Evolutionary conservation across 2,888 invertebrate genomes (phyloP).

Genomic region (Limnephilus lunatus): DNA sequence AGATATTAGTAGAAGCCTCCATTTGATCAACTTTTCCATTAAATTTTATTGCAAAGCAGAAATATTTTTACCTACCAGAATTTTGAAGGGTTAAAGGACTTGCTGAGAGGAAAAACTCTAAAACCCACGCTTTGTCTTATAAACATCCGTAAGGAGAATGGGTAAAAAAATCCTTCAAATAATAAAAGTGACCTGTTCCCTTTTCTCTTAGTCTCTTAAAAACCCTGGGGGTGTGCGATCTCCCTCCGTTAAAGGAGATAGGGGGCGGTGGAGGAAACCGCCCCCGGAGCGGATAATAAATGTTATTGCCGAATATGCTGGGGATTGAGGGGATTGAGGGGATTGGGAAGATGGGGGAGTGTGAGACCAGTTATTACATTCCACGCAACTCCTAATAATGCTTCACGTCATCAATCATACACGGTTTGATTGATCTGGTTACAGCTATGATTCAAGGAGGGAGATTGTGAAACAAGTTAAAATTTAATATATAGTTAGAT

Average conservation of each 20-base stretch:
- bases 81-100: too few relatives aligned
- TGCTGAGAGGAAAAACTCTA: too few relatives aligned
- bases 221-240: neutral
- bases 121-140: too few relatives aligned
- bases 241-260: neutral
- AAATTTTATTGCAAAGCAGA: too few relatives aligned
- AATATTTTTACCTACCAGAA: too few relatives aligned
- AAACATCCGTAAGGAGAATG: too few relatives aligned
- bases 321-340: neutral
- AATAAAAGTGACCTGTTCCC: neutral
- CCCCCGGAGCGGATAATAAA: constrained; percentile 39
- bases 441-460: neutral
- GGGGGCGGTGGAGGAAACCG: neutral
- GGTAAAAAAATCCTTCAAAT: too few relatives aligned
- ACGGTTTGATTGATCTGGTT: neutral
- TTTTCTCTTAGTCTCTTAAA: neutral
- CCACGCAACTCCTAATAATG: constrained; percentile 9
- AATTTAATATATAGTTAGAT: too few relatives aligned
- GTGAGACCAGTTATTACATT: constrained; percentile 17
- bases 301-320: constrained; percentile 35
- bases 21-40: too few relatives aligned
- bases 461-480: neutral
- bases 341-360: neutral
- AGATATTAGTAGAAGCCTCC: too few relatives aligned
- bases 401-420: constrained; percentile 16